phyloP scores from a whole-genome alignment of 2,113 vertebrate genomes.

The Clarias gariepinus region DNA sequence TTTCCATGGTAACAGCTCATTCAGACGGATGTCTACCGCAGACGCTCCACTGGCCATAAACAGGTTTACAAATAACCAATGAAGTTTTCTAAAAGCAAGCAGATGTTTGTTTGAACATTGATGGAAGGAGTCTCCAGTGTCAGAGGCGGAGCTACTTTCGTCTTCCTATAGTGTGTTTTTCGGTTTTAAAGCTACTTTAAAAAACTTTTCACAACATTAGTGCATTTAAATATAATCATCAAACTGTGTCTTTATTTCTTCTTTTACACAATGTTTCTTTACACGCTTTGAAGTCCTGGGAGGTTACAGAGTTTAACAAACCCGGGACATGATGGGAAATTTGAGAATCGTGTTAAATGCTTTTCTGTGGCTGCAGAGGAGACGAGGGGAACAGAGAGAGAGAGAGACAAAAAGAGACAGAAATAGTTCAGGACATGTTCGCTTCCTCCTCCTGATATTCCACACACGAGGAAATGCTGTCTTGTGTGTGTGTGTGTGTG shows the following conservation, averaged over 20 bases:
- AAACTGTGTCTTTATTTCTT: too few relatives aligned
- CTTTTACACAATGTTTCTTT: too few relatives aligned
- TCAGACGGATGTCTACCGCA: background rate
- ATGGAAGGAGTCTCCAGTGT: background rate
- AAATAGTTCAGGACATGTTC: background rate
- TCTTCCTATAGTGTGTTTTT: too few relatives aligned
- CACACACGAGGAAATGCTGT: background rate
- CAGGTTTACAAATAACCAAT: background rate
- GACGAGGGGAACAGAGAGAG: background rate
- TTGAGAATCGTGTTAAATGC: background rate
- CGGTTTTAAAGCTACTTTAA: too few relatives aligned
- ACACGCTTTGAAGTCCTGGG: background rate
- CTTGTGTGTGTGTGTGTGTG: too few relatives aligned
- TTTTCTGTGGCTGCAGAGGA: background rate
- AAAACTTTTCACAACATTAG: too few relatives aligned
- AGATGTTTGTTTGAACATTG: background rate
- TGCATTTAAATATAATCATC: too few relatives aligned
- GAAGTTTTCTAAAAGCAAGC: background rate
- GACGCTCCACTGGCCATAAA: background rate
- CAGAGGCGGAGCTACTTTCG: background rate
- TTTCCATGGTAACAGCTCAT: background rate
- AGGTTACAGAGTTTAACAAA: background rate
- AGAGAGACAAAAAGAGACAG: background rate
- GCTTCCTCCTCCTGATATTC: background rate
- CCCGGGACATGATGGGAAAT: background rate